These are phyloP conservation scores for Coecobrya sp. DNA, from an alignment of 2,888 invertebrate species.

Conservation along the genomic window DNA sequence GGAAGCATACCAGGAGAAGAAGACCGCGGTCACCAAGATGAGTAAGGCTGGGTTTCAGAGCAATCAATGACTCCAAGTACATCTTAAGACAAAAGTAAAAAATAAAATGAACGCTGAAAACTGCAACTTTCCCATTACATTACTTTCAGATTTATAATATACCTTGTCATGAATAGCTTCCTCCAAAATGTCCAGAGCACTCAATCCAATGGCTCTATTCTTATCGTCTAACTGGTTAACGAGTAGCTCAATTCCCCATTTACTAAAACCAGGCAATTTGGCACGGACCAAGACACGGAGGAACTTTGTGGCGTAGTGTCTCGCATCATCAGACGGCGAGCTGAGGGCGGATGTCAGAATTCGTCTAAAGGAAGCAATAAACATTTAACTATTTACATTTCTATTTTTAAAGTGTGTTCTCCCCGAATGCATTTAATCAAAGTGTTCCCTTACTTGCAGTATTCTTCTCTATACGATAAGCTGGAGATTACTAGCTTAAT, in stretches of 20 bases:
- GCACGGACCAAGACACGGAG: slow-evolving; percentile 95
- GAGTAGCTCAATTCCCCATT: slow-evolving; percentile 96
- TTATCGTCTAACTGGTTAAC: slow-evolving; percentile 95
- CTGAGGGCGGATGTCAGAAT: slow-evolving; percentile 89
- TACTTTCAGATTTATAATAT: no score
- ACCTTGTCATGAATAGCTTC: slow-evolving; percentile 97
- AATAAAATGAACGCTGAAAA: slow-evolving; percentile 5
- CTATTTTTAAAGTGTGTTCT: no score
- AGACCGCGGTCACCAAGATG: slow-evolving; percentile 94
- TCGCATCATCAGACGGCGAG: slow-evolving; percentile 89
- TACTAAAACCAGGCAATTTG: slow-evolving; percentile 90
- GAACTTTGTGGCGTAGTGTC: slow-evolving; percentile 97
- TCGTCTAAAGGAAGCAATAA: no score
- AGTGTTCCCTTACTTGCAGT: slow-evolving; percentile 81
- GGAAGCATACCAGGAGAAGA: slow-evolving; percentile 92
- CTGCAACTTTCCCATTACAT: no score
- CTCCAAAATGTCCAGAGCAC: slow-evolving; percentile 94
- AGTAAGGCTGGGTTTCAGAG: slow-evolving; percentile 91
- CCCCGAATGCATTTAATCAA: no score
- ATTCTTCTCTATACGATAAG: slow-evolving; percentile 92
- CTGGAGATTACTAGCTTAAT: slow-evolving; percentile 97
- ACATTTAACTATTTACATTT: no score
- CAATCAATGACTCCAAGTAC: slow-evolving; percentile 93
- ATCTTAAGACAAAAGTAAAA: slow-evolving; percentile 88
- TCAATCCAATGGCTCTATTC: slow-evolving; percentile 93